These are phyloP conservation scores for Eulithis prunata DNA, from an alignment of 2,888 invertebrate genomes.

Conservation along the genomic window DNA sequence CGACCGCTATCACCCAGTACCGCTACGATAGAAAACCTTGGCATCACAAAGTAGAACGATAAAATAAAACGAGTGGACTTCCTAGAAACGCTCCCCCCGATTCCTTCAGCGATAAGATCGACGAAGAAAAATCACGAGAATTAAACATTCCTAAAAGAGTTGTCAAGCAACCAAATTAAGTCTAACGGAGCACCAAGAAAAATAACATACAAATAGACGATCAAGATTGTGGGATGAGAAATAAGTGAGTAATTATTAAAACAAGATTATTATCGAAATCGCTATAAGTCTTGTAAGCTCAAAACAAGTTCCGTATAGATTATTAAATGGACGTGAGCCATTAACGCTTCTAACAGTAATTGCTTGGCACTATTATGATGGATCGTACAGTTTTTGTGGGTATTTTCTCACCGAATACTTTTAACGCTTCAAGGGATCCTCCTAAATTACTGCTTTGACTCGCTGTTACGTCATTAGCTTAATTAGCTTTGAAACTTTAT, in stretches of 20 bases:
- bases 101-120: conserved; percentile 59
- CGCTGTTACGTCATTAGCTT: conserved; percentile 60
- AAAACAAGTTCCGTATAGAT: conserved; percentile 78
- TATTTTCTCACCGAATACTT: conserved; percentile 70
- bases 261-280: conserved; percentile 82
- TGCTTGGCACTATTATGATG: conserved; percentile 80
- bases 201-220: conserved; percentile 77
- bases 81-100: conserved; percentile 58
- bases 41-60: conserved; percentile 41
- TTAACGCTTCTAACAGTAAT: conserved; percentile 82
- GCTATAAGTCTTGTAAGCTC: conserved; percentile 73
- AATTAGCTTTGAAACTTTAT: conserved; percentile 58
- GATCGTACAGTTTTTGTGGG: conserved; percentile 77
- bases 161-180: conserved; percentile 76
- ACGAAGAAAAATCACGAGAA: conserved; percentile 72
- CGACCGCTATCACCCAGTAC: not conserved
- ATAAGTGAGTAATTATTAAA: conserved; percentile 81
- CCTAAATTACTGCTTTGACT: conserved; percentile 60
- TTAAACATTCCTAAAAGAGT: conserved; percentile 74
- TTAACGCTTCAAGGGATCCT: conserved; percentile 71
- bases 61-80: conserved; percentile 47
- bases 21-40: conserved; percentile 5
- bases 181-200: conserved; percentile 65
- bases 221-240: conserved; percentile 79
- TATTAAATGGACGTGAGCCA: conserved; percentile 77